Evolutionary conservation across 2,113 vertebrate species (phyloP), one percentile per base, ranked within the genome.

Genomic region (Phyllostomus hastatus): DNA sequence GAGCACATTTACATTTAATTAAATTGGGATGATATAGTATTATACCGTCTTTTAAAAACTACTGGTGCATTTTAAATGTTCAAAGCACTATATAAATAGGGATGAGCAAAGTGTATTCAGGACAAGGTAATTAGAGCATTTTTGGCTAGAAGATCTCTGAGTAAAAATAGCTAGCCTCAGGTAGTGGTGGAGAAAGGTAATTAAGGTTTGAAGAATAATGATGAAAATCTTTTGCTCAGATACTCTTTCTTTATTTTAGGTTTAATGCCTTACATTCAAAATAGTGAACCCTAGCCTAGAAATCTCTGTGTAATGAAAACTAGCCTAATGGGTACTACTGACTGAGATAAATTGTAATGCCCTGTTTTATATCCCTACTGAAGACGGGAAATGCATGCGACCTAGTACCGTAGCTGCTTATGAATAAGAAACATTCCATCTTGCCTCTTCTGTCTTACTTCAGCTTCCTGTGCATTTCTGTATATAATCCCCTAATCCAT

Each of bases 141-240:
- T 94, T 79, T 95, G 87, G 59, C 92, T 95, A 96, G 59, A 95
- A 94, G 72, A 95, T 96, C 66, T 97, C 69, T 95, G 80, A 90
- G 93, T 98, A 98, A 98, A 99, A 98, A 98, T 98, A 98, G 97
- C 95, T 96, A 33, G 94, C 98, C 97, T 98, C 97, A 97, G 97
- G 97, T 98, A 97, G 97, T 97, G 83, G 97, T 96, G 89, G 95
- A 94, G 95, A 98, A 97, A 98, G 94, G 97, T 98, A 98, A 98
- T 98, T 98, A 98, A 98, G 93, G 90, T 70, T 50, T 98, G 96
- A 98, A 98, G 97, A 98, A 88, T 96, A 98, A 97, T 97, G 97
- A 97, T 97, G 84, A 98, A 98, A 97, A 88, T 83, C 94, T 98
- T 94, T 97, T 97, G 85, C 96, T 97, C 90, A 95, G 67, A 93